These are phyloP conservation scores for Pterocles burchelli DNA, from an alignment of 2,113 vertebrate genomes.

Conservation along the genomic window DNA sequence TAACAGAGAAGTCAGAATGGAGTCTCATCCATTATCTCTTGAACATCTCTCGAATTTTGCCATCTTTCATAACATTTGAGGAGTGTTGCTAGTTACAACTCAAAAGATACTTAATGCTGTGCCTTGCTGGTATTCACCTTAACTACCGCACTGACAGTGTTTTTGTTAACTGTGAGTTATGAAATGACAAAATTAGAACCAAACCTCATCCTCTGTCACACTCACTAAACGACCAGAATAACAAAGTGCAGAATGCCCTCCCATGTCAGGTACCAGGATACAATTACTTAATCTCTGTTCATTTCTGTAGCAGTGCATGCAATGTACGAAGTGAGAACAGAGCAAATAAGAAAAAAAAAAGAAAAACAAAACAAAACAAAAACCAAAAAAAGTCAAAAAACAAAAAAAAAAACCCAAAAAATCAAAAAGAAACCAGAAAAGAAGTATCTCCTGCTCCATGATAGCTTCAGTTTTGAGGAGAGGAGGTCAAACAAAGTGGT, in stretches of 20 bases:
- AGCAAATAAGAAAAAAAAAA: too few species aligned
- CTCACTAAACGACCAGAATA: background rate
- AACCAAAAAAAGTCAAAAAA: too few species aligned
- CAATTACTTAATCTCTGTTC: conserved; percentile 18
- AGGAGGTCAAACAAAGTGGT: background rate
- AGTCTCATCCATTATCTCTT: conserved; percentile 56
- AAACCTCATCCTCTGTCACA: background rate
- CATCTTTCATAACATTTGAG: conserved; percentile 50
- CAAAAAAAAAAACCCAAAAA: too few species aligned
- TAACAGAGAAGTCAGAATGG: conserved; percentile 58
- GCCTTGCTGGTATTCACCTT: conserved; percentile 50
- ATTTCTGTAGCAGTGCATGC: background rate
- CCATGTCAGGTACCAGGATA: conserved; percentile 13
- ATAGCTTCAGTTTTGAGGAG: background rate
- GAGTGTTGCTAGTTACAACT: conserved; percentile 50
- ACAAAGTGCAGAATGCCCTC: conserved; percentile 44
- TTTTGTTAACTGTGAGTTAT: conserved; percentile 29
- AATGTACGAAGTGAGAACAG: background rate
- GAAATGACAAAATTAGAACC: conserved; percentile 21
- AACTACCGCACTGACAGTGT: conserved; percentile 52
- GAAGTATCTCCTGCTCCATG: background rate
- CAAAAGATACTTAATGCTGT: conserved; percentile 31
- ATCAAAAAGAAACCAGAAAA: background rate
- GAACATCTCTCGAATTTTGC: conserved; percentile 64
- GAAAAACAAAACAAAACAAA: background rate